phyloP scores from a whole-genome alignment of 2,888 invertebrate species.

The Seira ritae region DNA sequence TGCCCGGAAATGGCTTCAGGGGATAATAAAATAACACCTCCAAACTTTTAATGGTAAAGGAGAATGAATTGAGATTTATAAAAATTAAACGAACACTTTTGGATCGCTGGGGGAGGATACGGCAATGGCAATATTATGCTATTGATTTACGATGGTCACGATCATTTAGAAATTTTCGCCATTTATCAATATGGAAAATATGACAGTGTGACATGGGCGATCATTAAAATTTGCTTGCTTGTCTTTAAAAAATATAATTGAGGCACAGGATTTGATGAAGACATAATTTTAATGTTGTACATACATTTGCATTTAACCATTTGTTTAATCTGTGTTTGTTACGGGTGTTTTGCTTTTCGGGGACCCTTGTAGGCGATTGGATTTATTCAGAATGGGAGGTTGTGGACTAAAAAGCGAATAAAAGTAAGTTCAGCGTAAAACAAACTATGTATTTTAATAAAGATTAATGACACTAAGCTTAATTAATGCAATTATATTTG shows the following conservation, averaged over 20 bases:
- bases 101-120: neutral
- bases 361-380: slow-evolving; percentile 47
- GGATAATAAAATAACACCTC: neutral
- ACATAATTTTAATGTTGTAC: neutral
- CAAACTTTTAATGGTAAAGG: neutral
- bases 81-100: neutral
- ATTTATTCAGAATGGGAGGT: slow-evolving; percentile 66
- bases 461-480: slow-evolving; percentile 10
- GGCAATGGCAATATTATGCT: neutral
- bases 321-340: slow-evolving; percentile 25
- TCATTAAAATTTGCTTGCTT: too few relatives aligned
- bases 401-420: slow-evolving; percentile 68
- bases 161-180: neutral
- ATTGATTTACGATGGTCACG: neutral
- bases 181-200: neutral
- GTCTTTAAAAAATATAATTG: too few relatives aligned
- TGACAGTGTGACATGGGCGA: neutral
- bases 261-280: neutral
- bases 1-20: neutral
- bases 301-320: neutral
- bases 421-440: slow-evolving; percentile 69
- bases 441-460: too few relatives aligned
- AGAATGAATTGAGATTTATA: neutral
- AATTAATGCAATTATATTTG: neutral
- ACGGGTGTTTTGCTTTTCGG: slow-evolving; percentile 29